These are phyloP conservation scores for Acropora yongei DNA, from an alignment of 64 coral and sea anemone genomes.

Conservation along the genomic window DNA sequence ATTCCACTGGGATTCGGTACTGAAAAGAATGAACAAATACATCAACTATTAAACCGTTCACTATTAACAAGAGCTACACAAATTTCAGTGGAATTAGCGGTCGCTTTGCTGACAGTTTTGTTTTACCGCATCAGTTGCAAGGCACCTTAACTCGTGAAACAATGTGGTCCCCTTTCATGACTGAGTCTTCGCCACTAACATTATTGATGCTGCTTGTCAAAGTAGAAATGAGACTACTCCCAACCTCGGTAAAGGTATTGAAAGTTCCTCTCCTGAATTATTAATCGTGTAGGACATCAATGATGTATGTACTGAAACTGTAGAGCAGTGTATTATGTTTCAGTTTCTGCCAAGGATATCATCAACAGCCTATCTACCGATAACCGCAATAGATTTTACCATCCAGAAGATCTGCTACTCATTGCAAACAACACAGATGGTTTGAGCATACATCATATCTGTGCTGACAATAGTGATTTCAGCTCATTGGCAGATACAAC, in stretches of 20 bases:
- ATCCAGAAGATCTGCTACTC: not conserved
- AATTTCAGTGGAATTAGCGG: conserved; percentile 26
- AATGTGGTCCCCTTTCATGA: not conserved
- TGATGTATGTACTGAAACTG: conserved; percentile 15
- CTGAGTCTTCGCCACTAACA: not conserved
- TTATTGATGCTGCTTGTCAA: not conserved
- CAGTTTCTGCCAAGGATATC: not conserved
- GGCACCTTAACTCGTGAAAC: not conserved
- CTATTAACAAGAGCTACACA: conserved; percentile 41
- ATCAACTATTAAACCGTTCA: conserved; percentile 41
- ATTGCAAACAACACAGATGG: not conserved
- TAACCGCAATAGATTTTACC: not conserved
- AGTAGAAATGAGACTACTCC: not conserved
- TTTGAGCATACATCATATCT: not conserved
- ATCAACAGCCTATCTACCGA: not conserved
- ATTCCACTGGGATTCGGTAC: conserved; percentile 66
- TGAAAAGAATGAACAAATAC: conserved; percentile 62
- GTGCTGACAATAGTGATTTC: not conserved
- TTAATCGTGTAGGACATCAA: not conserved
- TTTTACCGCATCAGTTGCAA: conserved; percentile 27
- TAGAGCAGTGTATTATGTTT: not conserved
- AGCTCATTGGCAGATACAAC: not conserved
- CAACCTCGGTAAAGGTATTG: not conserved
- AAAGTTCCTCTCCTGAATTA: not conserved
- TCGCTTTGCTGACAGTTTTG: conserved; percentile 17